Evolutionary conservation across 2,888 invertebrate genomes (phyloP).

Genomic region (Strigamia transsilvanica): DNA sequence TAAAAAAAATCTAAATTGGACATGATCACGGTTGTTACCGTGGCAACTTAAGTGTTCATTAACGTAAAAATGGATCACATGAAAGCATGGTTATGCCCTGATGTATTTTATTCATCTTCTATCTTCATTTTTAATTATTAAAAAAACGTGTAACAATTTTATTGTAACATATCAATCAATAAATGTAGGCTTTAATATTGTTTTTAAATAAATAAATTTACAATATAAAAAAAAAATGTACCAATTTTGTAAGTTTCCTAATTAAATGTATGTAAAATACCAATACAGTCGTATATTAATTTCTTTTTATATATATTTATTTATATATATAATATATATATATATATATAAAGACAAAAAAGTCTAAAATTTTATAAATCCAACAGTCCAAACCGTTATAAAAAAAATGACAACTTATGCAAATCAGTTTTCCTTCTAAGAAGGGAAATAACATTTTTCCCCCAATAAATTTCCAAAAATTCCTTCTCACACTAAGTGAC

Average conservation of each 20-base stretch:
- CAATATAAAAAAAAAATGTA: slow-evolving; percentile 12
- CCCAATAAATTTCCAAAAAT: slow-evolving; percentile 48
- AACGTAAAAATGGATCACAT: background rate
- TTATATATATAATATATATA: too few species aligned
- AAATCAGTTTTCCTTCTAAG: slow-evolving; percentile 37
- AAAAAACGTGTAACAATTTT: slow-evolving; percentile 5
- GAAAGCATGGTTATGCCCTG: slow-evolving; percentile 1
- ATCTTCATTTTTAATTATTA: background rate
- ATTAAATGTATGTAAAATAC: slow-evolving; percentile 9
- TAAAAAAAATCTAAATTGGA: background rate
- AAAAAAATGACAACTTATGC: slow-evolving; percentile 47
- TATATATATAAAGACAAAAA: background rate
- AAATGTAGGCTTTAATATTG: slow-evolving; percentile 7
- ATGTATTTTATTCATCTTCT: slow-evolving; percentile 7
- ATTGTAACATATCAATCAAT: slow-evolving; percentile 20
- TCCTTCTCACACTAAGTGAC: slow-evolving; percentile 44
- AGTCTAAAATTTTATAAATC: slow-evolving; percentile 40
- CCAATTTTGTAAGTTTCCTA: background rate
- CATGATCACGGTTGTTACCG: background rate
- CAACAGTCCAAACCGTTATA: slow-evolving; percentile 33
- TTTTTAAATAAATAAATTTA: slow-evolving; percentile 42
- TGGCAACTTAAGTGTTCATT: background rate
- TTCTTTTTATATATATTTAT: background rate
- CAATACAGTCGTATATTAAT: slow-evolving; percentile 29
- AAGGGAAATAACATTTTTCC: slow-evolving; percentile 40